A percentile compares a stretch with the other conserved stretches of the same genome.
Conservation (phyloP, 2,113 vertebrate genomes). For the Syngnathus typhle region DNA sequence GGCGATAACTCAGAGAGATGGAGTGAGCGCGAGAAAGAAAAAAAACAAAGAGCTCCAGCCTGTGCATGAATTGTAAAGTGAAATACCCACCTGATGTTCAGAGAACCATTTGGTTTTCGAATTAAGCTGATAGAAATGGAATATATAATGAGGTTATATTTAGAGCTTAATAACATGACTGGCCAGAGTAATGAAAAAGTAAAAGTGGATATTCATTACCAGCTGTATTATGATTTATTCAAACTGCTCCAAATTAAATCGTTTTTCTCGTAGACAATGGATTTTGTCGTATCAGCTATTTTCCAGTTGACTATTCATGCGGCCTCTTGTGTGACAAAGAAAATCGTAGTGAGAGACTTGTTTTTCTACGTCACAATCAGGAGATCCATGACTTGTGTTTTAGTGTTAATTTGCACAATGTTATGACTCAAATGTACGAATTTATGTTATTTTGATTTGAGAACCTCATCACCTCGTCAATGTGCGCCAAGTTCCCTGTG, state of each 20-base stretch:
- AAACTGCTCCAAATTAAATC: conserved; percentile 66
- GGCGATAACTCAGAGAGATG: conserved; percentile 50
- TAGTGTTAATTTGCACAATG: neutral
- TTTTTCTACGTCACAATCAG: too few relatives aligned
- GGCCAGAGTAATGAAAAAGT: conserved; percentile 67
- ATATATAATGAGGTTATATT: conserved; percentile 77
- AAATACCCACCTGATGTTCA: conserved; percentile 69
- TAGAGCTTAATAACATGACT: conserved; percentile 64
- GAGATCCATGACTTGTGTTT: neutral
- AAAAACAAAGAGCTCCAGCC: conserved; percentile 39
- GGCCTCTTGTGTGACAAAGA: conserved; percentile 22
- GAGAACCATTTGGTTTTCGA: conserved; percentile 46
- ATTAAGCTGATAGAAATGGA: conserved; percentile 64
- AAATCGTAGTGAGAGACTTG: conserved; percentile 10
- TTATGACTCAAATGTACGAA: neutral
- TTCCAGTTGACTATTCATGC: conserved; percentile 22
- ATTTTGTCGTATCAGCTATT: conserved; percentile 51
- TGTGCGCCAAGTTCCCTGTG: conserved; percentile 17
- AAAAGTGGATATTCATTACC: conserved; percentile 70
- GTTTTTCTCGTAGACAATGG: conserved; percentile 64
- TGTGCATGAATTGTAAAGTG: conserved; percentile 53
- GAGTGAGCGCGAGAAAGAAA: conserved; percentile 55
- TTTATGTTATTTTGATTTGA: neutral
- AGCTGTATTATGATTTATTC: conserved; percentile 76
- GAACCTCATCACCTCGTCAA: neutral